A percentile compares a stretch with the other conserved stretches of the same genome.
phyloP scores from a whole-genome alignment of 2,113 vertebrate species.

The Microtus richardsoni region DNA sequence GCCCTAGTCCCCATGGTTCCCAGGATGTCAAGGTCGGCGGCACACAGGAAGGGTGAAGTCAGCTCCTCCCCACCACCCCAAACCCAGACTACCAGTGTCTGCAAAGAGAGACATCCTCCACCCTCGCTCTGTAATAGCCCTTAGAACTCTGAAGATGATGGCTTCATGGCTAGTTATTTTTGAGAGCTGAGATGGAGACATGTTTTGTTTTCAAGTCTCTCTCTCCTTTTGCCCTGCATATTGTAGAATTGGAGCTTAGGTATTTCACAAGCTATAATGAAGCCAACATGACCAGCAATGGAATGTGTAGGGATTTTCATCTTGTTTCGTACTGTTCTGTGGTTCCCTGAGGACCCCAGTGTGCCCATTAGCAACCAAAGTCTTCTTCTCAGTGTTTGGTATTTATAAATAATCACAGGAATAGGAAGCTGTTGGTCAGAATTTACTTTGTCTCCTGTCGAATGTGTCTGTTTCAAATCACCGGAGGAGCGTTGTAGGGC shows the following conservation, averaged over 20 bases:
- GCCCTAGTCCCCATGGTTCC: neutral
- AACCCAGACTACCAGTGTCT: neutral
- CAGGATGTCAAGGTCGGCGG: fast-evolving
- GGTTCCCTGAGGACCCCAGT: neutral
- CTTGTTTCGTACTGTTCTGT: neutral
- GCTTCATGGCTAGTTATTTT: neutral
- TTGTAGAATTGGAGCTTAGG: slow-evolving; percentile 1
- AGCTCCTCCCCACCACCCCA: neutral
- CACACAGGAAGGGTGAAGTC: fast-evolving
- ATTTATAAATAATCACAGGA: slow-evolving; percentile 37
- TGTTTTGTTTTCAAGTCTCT: neutral
- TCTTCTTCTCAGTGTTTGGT: neutral
- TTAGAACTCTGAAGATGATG: neutral
- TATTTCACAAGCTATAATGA: neutral
- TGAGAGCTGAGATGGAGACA: neutral
- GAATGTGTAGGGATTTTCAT: neutral
- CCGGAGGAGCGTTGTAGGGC: neutral
- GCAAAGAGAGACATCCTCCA: no score
- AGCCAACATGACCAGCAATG: neutral
- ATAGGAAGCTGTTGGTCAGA: neutral
- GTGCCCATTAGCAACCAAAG: neutral
- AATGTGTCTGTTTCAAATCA: neutral
- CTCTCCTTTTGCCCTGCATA: neutral
- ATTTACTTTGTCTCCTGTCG: slow-evolving; percentile 13
- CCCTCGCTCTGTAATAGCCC: neutral